Evolutionary conservation across 2,113 vertebrate species (phyloP).

Genomic region (Erythrocercus mccallii): DNA sequence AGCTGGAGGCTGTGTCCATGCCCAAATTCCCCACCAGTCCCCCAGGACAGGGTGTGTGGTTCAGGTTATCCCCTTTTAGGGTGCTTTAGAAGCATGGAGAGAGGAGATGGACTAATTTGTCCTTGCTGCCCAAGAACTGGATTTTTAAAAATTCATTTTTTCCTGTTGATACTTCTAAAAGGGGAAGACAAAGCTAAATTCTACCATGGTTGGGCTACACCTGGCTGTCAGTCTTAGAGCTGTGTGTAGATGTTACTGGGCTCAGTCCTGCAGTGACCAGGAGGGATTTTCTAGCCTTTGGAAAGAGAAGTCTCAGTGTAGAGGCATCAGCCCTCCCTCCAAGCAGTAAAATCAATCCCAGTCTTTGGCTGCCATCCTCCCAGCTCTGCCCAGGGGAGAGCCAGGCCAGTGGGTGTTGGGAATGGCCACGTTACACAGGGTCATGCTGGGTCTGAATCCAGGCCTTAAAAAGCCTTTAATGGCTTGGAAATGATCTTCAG

Average conservation of each 20-base stretch:
- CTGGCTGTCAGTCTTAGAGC: not conserved
- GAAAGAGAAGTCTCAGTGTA: not conserved
- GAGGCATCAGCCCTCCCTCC: not conserved
- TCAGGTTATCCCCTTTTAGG: not conserved
- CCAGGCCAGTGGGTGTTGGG: not conserved
- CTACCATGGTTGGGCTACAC: not conserved
- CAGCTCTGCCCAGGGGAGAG: not conserved
- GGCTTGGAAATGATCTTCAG: slow-evolving; percentile 37
- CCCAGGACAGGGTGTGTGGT: not conserved
- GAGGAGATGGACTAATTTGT: not conserved
- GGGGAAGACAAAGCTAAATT: not conserved
- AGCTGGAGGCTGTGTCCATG: not conserved
- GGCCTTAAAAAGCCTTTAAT: slow-evolving; percentile 10
- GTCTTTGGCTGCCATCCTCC: not conserved
- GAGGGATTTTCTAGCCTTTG: not conserved
- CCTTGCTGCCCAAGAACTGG: not conserved
- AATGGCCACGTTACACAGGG: not conserved
- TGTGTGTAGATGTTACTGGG: rapidly evolving
- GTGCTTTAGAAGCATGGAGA: rapidly evolving
- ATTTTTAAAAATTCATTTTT: not conserved
- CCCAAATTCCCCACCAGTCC: not conserved
- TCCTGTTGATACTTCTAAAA: not conserved
- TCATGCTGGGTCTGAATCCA: not conserved
- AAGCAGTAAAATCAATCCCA: not conserved
- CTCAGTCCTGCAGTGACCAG: not conserved